A percentile compares a stretch with the other conserved stretches of the same genome.
These are phyloP conservation scores for Rhodeus uyekii DNA, from an alignment of 2,797 vertebrate genomes.

Conservation along the genomic window DNA sequence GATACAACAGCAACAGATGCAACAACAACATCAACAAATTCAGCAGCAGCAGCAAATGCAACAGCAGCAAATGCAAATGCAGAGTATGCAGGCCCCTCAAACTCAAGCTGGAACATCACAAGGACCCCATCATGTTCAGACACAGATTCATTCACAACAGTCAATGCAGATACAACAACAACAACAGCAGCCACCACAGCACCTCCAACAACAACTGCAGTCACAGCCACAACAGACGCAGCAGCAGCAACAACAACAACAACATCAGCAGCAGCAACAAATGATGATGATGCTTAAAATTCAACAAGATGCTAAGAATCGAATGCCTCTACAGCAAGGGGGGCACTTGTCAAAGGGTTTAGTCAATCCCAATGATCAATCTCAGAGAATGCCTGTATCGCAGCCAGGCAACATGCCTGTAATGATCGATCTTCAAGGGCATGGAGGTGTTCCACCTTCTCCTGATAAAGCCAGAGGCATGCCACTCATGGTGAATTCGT, in stretches of 20 bases:
- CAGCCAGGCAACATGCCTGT: constrained; percentile 88
- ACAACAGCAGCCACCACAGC: constrained; percentile 79
- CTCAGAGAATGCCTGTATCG: constrained; percentile 88
- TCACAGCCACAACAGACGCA: constrained; percentile 76
- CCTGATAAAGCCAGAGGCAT: constrained; percentile 93
- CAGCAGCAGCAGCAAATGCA: constrained; percentile 64
- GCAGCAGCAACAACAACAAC: constrained; percentile 75
- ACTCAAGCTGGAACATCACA: constrained; percentile 72
- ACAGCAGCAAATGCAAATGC: constrained; percentile 81
- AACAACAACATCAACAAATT: constrained; percentile 68
- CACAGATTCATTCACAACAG: constrained; percentile 88
- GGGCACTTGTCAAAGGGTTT: constrained; percentile 85
- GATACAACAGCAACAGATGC: constrained; percentile 65
- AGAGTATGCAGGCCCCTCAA: constrained; percentile 72
- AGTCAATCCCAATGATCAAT: constrained; percentile 79
- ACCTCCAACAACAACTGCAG: constrained; percentile 72
- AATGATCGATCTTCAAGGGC: constrained; percentile 94
- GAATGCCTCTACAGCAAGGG: constrained; percentile 86
- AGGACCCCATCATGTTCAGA: constrained; percentile 75
- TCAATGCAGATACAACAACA: constrained; percentile 82
- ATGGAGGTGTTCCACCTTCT: constrained; percentile 87
- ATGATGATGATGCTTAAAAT: constrained; percentile 98
- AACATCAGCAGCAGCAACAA: constrained; percentile 81
- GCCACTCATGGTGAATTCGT: constrained; percentile 84
- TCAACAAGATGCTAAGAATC: constrained; percentile 92